Evolutionary conservation across 2,113 vertebrate genomes (phyloP).

Genomic region (Struthio camelus): DNA sequence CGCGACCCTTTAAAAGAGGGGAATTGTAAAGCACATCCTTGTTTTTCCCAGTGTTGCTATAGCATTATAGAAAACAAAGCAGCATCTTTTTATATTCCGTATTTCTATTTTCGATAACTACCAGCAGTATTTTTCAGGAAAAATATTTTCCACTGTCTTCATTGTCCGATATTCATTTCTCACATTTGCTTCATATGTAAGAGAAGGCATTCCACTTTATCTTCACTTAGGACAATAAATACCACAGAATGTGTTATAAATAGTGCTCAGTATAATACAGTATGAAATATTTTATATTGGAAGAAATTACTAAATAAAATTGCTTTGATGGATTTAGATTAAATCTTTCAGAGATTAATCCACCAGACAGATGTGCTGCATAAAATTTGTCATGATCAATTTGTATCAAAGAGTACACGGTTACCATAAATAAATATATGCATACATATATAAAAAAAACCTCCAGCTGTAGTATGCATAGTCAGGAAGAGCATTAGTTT

Average conservation of each 20-base stretch:
- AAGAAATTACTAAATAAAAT: conserved; percentile 37
- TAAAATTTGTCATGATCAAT: conserved; percentile 53
- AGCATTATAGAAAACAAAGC: neutral
- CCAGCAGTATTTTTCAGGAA: neutral
- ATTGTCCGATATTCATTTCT: neutral
- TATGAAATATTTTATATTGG: conserved; percentile 23
- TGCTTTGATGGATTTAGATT: conserved; percentile 52
- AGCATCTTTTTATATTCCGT: neutral
- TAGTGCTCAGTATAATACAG: neutral
- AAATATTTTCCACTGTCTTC: neutral
- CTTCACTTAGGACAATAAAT: neutral
- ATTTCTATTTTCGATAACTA: neutral
- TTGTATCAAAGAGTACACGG: conserved; percentile 24
- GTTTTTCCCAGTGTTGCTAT: neutral
- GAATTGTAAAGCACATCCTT: neutral
- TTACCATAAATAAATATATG: conserved; percentile 41
- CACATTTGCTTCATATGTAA: neutral
- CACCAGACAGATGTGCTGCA: conserved; percentile 29
- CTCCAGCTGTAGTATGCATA: neutral
- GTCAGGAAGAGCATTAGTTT: neutral
- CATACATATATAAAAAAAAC: conserved; percentile 6
- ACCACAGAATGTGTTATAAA: neutral
- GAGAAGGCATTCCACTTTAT: neutral
- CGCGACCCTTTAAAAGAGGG: neutral
- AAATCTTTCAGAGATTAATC: conserved; percentile 41